These are phyloP conservation scores for Hiodon alosoides DNA, from an alignment of 2,113 vertebrate genomes.

Conservation along the genomic window DNA sequence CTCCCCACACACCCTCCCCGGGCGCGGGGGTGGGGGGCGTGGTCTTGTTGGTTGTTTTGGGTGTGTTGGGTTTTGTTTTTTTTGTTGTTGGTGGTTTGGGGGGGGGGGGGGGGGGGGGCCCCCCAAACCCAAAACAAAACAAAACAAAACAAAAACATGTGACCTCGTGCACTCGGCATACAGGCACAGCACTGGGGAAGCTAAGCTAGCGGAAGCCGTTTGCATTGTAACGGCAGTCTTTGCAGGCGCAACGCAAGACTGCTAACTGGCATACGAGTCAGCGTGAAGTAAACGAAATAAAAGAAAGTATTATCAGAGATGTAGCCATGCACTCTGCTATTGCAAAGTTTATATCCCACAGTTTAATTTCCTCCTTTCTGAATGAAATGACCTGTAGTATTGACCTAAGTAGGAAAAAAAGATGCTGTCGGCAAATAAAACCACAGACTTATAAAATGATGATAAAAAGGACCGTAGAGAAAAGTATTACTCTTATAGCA, in stretches of 20 bases:
- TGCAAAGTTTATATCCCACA: constrained; percentile 48
- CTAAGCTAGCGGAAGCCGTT: constrained; percentile 51
- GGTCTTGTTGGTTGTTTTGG: too few species aligned
- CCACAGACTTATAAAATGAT: constrained; percentile 4
- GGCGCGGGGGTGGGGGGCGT: too few species aligned
- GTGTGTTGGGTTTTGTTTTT: too few species aligned
- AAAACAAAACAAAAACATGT: background rate
- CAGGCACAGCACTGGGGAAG: constrained; percentile 43
- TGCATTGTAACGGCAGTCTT: constrained; percentile 57
- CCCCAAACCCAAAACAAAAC: constrained; percentile 33
- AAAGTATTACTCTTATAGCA: background rate
- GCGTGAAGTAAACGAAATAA: constrained; percentile 55
- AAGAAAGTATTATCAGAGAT: constrained; percentile 57
- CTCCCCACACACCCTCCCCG: too few species aligned
- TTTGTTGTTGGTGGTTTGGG: too few species aligned
- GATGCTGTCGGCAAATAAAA: constrained; percentile 35
- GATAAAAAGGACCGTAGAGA: constrained; percentile 22
- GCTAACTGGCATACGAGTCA: constrained; percentile 51
- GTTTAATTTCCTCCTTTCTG: constrained; percentile 56
- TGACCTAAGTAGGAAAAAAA: constrained; percentile 50
- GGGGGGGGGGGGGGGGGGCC: too few species aligned
- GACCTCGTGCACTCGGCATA: constrained; percentile 30
- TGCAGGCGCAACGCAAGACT: constrained; percentile 56
- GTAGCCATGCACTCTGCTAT: constrained; percentile 46
- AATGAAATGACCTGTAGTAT: constrained; percentile 53